Percentiles rank a stretch among this genome's conserved stretches.
phyloP scores from a whole-genome alignment of 1,140 invertebrate genomes.

The Ruditapes philippinarum region DNA sequence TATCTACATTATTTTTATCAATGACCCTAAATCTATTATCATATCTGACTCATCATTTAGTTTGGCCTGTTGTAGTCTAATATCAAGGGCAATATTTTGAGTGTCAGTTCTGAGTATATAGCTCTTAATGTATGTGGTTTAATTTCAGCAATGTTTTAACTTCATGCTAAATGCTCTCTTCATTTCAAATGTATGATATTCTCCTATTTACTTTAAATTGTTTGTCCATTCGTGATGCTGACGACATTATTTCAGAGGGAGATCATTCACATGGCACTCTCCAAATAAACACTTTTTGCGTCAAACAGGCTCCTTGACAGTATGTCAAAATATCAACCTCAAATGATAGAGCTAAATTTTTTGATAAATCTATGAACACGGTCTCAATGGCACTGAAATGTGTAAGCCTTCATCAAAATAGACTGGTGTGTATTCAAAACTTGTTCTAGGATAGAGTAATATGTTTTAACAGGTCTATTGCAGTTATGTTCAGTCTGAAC shows the following conservation, averaged over 20 bases:
- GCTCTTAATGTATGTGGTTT: slow-evolving; percentile 50
- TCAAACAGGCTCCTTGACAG: slow-evolving; percentile 61
- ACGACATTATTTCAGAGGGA: no score
- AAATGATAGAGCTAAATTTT: slow-evolving; percentile 33
- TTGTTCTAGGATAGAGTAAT: slow-evolving; percentile 30
- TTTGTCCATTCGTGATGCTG: no score
- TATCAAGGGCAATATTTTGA: slow-evolving; percentile 57
- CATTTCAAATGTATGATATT: slow-evolving; percentile 70
- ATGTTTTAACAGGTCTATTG: slow-evolving; percentile 28
- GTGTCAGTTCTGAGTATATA: no score
- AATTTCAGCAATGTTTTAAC: slow-evolving; percentile 44
- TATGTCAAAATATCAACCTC: slow-evolving; percentile 64
- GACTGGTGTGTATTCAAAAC: slow-evolving; percentile 33
- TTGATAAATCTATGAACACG: slow-evolving; percentile 21
- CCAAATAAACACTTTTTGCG: slow-evolving; percentile 60
- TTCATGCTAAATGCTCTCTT: slow-evolving; percentile 42
- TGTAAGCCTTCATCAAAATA: slow-evolving; percentile 40
- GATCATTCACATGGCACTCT: slow-evolving; percentile 50
- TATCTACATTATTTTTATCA: slow-evolving; percentile 67
- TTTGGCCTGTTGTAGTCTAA: slow-evolving; percentile 41
- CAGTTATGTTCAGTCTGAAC: not conserved
- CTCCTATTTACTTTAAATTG: no score
- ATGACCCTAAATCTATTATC: slow-evolving; percentile 59
- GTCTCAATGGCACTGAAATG: not conserved
- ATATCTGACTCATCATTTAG: slow-evolving; percentile 65